Percentiles rank a stretch among this genome's conserved stretches.
phyloP scores from a whole-genome alignment of 2,888 invertebrate species.

The Hypselothyrea guttata region DNA sequence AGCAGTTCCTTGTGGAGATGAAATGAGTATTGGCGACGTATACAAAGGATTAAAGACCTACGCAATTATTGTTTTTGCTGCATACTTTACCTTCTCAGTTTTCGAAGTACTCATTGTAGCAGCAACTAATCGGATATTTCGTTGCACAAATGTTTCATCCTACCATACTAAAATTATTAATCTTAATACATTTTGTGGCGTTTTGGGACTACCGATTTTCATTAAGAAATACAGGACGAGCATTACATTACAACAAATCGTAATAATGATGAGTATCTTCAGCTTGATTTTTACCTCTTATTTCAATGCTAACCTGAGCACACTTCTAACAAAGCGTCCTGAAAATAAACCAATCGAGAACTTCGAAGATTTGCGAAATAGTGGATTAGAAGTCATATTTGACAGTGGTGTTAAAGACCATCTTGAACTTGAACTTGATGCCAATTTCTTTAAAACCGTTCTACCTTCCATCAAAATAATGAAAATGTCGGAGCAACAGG shows the following conservation, averaged over 20 bases:
- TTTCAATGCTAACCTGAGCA: conserved; percentile 44
- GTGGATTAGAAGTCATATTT: conserved; percentile 6
- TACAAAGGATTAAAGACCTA: conserved; percentile 17
- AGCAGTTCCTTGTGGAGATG: conserved; percentile 33
- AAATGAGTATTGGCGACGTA: conserved; percentile 20
- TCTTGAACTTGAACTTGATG: background rate
- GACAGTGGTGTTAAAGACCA: accelerated
- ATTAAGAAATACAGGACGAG: conserved; percentile 7
- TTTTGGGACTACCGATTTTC: conserved; percentile 33
- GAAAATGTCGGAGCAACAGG: background rate
- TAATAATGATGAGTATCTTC: conserved; percentile 34
- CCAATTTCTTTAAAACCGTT: background rate
- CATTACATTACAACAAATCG: conserved; percentile 31
- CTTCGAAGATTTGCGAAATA: conserved; percentile 21
- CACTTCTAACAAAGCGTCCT: conserved; percentile 31
- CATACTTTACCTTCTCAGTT: conserved; percentile 27
- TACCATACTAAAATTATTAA: conserved; percentile 20
- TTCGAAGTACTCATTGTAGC: conserved; percentile 26
- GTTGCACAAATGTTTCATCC: background rate
- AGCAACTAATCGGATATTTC: background rate
- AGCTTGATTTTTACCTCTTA: conserved; percentile 33
- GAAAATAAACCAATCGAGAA: conserved; percentile 4
- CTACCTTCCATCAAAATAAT: conserved; percentile 5
- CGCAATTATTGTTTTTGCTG: conserved; percentile 10
- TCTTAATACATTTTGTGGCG: conserved; percentile 23